These are phyloP conservation scores for Neopelma chrysocephalum DNA, from an alignment of 2,797 vertebrate genomes.

Conservation along the genomic window DNA sequence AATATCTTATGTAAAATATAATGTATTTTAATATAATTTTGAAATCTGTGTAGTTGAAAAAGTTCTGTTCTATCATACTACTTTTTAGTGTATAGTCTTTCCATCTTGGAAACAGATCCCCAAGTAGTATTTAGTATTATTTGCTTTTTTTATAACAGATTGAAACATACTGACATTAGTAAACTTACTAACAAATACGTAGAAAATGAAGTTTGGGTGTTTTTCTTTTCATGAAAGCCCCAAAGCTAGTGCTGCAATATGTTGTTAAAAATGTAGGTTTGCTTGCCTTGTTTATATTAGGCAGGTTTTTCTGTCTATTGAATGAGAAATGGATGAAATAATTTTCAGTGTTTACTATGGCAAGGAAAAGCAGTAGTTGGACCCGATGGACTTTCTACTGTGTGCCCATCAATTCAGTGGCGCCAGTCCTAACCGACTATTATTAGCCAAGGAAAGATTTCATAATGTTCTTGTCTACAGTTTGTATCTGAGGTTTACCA, in stretches of 20 bases:
- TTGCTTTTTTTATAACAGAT: neutral
- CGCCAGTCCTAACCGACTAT: neutral
- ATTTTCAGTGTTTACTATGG: neutral
- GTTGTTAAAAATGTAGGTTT: neutral
- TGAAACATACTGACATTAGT: neutral
- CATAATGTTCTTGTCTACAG: neutral
- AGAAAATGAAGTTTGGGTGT: neutral
- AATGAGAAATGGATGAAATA: neutral
- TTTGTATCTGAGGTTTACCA: neutral
- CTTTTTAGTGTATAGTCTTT: neutral
- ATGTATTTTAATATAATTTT: neutral
- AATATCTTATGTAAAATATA: neutral
- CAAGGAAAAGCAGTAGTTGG: neutral
- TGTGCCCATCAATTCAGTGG: neutral
- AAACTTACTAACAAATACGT: neutral
- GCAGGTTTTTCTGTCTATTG: neutral
- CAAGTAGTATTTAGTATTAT: neutral
- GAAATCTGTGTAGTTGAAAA: neutral
- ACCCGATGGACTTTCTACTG: neutral
- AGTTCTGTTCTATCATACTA: neutral
- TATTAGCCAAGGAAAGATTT: conserved; percentile 1
- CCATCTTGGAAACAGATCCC: neutral
- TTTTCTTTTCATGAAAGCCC: neutral
- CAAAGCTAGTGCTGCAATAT: neutral
- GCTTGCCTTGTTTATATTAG: neutral